Evolutionary conservation across 2,888 invertebrate genomes (phyloP), one percentile per base, ranked within the genome.

Genomic region (Harpalus rufipes): DNA sequence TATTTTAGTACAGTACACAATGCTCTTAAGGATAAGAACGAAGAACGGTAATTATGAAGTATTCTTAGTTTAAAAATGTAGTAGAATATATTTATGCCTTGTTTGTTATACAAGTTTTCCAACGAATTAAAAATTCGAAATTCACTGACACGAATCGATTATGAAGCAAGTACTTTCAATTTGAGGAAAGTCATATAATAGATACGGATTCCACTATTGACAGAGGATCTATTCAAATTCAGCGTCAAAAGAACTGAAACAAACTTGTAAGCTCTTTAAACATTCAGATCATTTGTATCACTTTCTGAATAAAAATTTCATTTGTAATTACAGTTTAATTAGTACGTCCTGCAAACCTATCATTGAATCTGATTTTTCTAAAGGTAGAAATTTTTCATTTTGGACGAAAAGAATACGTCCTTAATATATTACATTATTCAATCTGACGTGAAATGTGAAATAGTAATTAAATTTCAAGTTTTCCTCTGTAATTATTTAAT

Each of bases 291-390:
- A 63, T 12, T 68, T 12, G 39, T 68, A 74, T 10, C 41, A 44
- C 41, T 74, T 44, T 8, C 16, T 44, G 16, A 41, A 44, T 74
- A 12, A 44, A 74, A 74, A 16, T 44, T 74, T 74, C 18, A 74
- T 41, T 18, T 4, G 16, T 74, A 44, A 72, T 72, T 72, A 41
- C 68, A 14, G 68, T 41, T 41, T 72, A 72, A 72, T 72, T 72
- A 72, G 14, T 8, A 63, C 10, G 21, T 59, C 59, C 18, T 14
- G 18, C 32, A 63, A 63, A 63, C 21, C 63, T 39, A 32, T 10
- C 14, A 68, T 32, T 32, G 18, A 44, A 18, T 44, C 41, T 8
- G 72, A 74, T 74, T 74, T 41, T 74, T 72, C 41, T 16, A 63
- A 8, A 12, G 21, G 39, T 32, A 39, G 68, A 68, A 68, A 59